Base-by-base conservation (phyloP, 2,888 invertebrate species). In the Anticlea derivata region DNA sequence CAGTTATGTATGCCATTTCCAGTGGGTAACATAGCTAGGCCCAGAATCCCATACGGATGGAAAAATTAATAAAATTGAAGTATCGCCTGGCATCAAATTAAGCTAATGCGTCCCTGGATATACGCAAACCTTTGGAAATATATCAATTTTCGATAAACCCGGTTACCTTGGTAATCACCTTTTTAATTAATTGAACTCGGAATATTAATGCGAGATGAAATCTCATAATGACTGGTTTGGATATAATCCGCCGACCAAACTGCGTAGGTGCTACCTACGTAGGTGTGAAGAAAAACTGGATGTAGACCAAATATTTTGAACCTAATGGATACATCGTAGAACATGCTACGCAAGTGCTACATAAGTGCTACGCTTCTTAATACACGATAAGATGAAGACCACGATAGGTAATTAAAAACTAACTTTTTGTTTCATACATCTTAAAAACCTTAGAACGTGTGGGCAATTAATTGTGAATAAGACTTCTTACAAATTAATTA, bases 21-120 rank as follows among this genome's bases (percentile, higher is more conserved):
- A 53, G 38, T 31, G 26, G n/a, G n/a, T n/a, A 40, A 23, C 6
- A n/a, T 23, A 44, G 12, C 4, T 5, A n/a, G n/a, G n/a, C n/a
- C 34, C 2, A 22, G 13, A 63, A 30, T 57, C 51, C 49, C 60
- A 66, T 68, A 63, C 55, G 70, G 73, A 57, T 63, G 66, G 72
- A 75, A 78, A 81, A 79, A 80, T 80, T 81, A 81, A 83, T 83
- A 81, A 83, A 83, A 84, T 78, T 75, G 80, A 80, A 80, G 48
- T 49, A 68, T 71, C 69, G 69, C 70, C 74, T 59, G 66, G 56
- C 63, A 75, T 78, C 82, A 75, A 80, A 85, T 85, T 81, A 84
- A 84, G 82, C 83, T 86, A 86, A 86, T 86, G 83, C 74, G 76
- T 63, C 66, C 65, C 63, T 66, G 68, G 68, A 61, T 75, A 67